Percentiles rank a stretch among this genome's conserved stretches.
These are phyloP conservation scores for Vannuccia rotundouncinata DNA, from an alignment of 2,888 invertebrate genomes.

Conservation along the genomic window DNA sequence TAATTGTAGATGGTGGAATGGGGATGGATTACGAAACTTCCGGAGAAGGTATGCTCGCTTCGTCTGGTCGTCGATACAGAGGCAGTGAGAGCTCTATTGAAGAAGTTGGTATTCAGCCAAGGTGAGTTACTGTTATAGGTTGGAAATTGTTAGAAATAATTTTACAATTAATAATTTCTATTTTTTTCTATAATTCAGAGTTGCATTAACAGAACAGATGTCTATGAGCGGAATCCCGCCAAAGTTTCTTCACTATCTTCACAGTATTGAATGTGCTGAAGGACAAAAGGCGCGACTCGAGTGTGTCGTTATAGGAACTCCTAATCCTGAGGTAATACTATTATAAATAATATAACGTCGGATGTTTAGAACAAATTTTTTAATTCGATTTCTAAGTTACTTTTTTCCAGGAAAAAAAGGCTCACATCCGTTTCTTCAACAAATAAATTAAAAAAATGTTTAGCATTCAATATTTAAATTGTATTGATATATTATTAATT, in stretches of 20 bases:
- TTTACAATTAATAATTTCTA: no score
- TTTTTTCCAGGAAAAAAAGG: no score
- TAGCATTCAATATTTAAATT: no score
- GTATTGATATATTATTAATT: no score
- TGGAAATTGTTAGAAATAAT: background rate
- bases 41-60: background rate
- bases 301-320: conserved; percentile 40
- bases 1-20: background rate
- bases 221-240: conserved; percentile 34
- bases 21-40: no score
- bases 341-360: no score
- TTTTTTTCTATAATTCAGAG: no score
- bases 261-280: conserved; percentile 32
- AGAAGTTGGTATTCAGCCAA: background rate
- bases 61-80: background rate
- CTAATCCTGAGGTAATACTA: conserved; percentile 38
- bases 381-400: no score
- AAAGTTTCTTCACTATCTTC: conserved; percentile 37
- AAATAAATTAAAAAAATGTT: no score
- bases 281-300: conserved; percentile 39
- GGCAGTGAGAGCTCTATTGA: conserved; percentile 3
- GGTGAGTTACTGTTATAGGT: background rate
- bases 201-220: background rate
- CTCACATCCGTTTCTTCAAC: no score
- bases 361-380: no score